Evolutionary conservation across 2,888 invertebrate genomes (phyloP), one percentile per base, ranked within the genome.

Genomic region (Thereva unica): DNA sequence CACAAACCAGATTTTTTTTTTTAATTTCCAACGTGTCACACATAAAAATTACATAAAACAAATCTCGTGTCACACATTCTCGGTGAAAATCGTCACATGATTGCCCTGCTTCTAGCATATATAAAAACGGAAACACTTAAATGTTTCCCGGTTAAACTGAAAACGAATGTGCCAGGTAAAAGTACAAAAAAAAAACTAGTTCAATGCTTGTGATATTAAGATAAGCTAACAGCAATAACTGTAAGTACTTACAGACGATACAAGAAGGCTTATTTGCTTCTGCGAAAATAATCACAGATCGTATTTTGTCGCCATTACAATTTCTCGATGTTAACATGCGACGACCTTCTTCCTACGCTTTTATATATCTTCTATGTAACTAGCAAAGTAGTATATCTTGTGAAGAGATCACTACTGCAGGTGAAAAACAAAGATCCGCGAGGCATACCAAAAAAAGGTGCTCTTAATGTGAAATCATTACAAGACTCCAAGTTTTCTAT

Each of bases 251-350:
- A 45, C 45, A 64, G 53, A 64, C 44, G 37, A 55, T 52, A 44
- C 45, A 45, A 64, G 55, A 54, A 64, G 55, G 47, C 7, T 54
- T 54, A 64, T 64, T 64, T 64, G 64, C 53, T 64, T 47, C 45
- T 45, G 64, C 47, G 64, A 53, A 54, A 37, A 64, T 64, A 44
- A 54, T 64, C 45, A 54, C 64, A 41, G 64, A 64, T 47, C 64
- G 64, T 64, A 64, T 64, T 64, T 64, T 64, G 64, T 64, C 64
- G 54, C 64, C 64, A 59, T 59, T 59, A 49, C 49, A 47, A 59
- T 59, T 52, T 59, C 59, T 38, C 49, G 9, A 52, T 52, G 52
- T 52, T 52, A 52, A 52, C 52, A 52, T 34, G 52, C 6, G 42
- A 38, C 59, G 59, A 63, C 63, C 63, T 63, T 63, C 63, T 63